These are phyloP conservation scores for Adrianichthys oophorus DNA, from an alignment of 2,797 vertebrate species.

Conservation along the genomic window DNA sequence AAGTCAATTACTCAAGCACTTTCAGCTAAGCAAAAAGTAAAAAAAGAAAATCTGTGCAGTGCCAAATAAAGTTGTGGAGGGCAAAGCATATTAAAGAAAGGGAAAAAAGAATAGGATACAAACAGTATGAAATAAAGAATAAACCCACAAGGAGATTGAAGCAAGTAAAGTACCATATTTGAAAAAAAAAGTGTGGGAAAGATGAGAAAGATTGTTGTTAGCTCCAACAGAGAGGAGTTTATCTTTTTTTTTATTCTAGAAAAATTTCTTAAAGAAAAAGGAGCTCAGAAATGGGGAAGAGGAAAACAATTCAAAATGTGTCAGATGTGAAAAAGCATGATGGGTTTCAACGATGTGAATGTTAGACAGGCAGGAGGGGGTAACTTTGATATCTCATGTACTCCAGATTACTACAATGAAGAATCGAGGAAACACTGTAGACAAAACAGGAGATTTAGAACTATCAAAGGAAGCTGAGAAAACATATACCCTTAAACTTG, in stretches of 20 bases:
- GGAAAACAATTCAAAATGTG: neutral
- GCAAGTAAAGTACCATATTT: neutral
- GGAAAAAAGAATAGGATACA: neutral
- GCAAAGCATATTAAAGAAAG: neutral
- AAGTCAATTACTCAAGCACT: slow-evolving; percentile 22
- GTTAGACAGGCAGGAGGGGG: neutral
- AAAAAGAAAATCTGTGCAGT: slow-evolving; percentile 6
- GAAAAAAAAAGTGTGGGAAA: neutral
- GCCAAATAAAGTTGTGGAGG: neutral
- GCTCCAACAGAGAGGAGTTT: neutral
- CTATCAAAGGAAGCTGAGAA: too few relatives aligned
- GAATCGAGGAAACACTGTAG: neutral
- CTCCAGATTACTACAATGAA: neutral
- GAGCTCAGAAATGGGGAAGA: neutral
- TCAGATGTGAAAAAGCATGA: neutral
- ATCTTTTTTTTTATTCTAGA: neutral
- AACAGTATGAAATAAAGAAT: neutral
- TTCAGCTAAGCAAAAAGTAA: slow-evolving; percentile 15
- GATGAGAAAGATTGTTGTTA: neutral
- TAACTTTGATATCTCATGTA: neutral
- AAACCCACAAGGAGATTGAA: neutral
- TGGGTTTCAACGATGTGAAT: neutral
- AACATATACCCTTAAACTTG: too few relatives aligned
- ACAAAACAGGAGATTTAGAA: too few relatives aligned
- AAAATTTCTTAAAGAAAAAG: neutral